phyloP scores from a whole-genome alignment of 2,888 invertebrate species.

The Toxonevra muliebris region DNA sequence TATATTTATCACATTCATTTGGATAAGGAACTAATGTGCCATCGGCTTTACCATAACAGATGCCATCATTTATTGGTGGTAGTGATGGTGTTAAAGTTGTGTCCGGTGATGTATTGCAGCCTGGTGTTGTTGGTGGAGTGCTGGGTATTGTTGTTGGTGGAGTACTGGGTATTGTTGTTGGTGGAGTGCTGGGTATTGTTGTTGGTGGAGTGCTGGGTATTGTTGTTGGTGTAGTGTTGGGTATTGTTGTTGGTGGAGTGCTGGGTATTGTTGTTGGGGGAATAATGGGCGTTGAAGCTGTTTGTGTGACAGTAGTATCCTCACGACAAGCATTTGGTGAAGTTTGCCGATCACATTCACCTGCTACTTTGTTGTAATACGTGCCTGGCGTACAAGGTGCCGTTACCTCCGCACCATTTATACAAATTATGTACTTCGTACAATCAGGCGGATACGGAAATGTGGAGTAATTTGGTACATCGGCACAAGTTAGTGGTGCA shows the following conservation, averaged over 20 bases:
- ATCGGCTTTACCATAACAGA: slow-evolving; percentile 39
- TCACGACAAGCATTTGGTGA: slow-evolving; percentile 42
- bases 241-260: neutral
- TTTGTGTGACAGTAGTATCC: slow-evolving; percentile 9
- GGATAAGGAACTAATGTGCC: slow-evolving; percentile 49
- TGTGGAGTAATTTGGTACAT: slow-evolving; percentile 24
- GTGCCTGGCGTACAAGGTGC: slow-evolving; percentile 67
- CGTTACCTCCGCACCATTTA: slow-evolving; percentile 52
- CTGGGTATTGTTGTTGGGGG: neutral
- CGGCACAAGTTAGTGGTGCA: no score
- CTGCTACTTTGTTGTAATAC: slow-evolving; percentile 42
- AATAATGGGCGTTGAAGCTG: neutral
- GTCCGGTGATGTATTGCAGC: neutral
- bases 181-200: neutral
- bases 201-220: slow-evolving; percentile 3
- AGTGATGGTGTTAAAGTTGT: neutral
- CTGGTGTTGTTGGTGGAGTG: no score
- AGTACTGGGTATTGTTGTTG: slow-evolving; percentile 6
- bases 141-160: no score
- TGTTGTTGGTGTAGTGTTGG: slow-evolving; percentile 9
- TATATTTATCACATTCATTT: slow-evolving; percentile 48
- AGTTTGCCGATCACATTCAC: slow-evolving; percentile 37
- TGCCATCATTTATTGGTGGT: slow-evolving; percentile 26
- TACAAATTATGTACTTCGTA: slow-evolving; percentile 43
- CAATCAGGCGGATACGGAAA: slow-evolving; percentile 43